Evolutionary conservation across 2,888 invertebrate species (phyloP).

Genomic region (Stramonita haemastoma): DNA sequence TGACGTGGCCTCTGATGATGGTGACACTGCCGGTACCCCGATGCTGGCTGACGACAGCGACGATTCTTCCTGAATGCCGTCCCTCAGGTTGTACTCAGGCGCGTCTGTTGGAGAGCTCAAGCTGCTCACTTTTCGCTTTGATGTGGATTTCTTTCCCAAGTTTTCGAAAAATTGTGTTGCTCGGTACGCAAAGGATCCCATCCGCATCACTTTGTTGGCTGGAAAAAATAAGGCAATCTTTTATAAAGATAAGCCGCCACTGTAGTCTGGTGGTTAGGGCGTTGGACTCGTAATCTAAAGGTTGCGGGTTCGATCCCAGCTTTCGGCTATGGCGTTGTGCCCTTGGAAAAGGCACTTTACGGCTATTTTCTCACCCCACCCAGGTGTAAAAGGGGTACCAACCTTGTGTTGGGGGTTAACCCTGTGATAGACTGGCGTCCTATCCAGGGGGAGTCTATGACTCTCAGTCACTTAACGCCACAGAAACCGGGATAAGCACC

Average conservation of each 20-base stretch:
- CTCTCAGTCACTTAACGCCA: too few relatives aligned
- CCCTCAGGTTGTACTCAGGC: conserved; percentile 31
- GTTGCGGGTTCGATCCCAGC: too few relatives aligned
- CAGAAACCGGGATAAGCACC: too few relatives aligned
- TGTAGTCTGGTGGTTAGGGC: too few relatives aligned
- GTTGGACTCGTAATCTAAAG: too few relatives aligned
- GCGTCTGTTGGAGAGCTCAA: conserved; percentile 6
- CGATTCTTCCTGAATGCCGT: conserved; percentile 50
- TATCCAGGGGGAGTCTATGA: too few relatives aligned
- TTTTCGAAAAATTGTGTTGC: conserved; percentile 70
- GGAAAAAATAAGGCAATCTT: not conserved
- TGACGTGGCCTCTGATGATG: conserved; percentile 22
- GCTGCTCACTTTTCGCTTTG: conserved; percentile 44
- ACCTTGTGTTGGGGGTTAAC: too few relatives aligned
- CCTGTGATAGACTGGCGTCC: too few relatives aligned
- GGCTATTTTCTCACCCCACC: too few relatives aligned
- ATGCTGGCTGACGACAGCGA: conserved; percentile 45
- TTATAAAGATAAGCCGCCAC: not conserved
- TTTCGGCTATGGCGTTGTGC: too few relatives aligned
- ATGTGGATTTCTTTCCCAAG: conserved; percentile 61
- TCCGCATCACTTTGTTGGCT: conserved; percentile 58
- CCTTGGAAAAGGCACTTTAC: too few relatives aligned
- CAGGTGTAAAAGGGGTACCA: too few relatives aligned
- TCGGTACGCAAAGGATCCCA: conserved; percentile 64
- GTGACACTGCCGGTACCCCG: conserved; percentile 35